These are phyloP conservation scores for Pecten maximus DNA, from an alignment of 2,888 invertebrate species.

Conservation along the genomic window DNA sequence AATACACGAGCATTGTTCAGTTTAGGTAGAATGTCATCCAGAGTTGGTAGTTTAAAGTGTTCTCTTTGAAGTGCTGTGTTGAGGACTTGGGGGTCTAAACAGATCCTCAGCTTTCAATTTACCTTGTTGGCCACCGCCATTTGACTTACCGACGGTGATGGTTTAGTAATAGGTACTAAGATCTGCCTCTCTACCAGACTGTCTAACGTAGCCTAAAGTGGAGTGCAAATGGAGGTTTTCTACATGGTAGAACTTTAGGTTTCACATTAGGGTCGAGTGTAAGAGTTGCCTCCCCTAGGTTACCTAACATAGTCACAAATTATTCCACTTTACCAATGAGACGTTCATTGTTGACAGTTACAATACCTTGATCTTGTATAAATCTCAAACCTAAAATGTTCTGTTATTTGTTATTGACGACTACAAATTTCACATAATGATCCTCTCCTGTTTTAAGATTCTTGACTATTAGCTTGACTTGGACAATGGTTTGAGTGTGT, in stretches of 20 bases:
- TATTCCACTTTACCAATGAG: no score
- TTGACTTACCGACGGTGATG: constrained; percentile 55
- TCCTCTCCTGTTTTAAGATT: constrained; percentile 37
- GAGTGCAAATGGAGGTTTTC: constrained; percentile 41
- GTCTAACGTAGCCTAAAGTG: constrained; percentile 43
- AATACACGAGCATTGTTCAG: constrained; percentile 54
- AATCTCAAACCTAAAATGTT: no score
- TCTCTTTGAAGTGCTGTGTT: constrained; percentile 57
- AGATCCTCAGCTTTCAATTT: constrained; percentile 53
- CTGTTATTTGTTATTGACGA: no score
- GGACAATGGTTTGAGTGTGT: constrained; percentile 19
- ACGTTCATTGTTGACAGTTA: no score
- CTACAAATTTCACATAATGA: no score
- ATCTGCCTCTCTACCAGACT: constrained; percentile 22
- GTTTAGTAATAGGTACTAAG: constrained; percentile 44
- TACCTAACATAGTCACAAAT: not conserved
- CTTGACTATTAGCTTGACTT: constrained; percentile 7
- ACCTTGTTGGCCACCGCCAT: constrained; percentile 50
- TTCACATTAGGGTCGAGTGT: constrained; percentile 35
- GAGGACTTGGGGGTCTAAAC: constrained; percentile 61
- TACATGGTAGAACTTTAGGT: constrained; percentile 42
- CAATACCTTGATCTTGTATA: no score
- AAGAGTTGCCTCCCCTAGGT: constrained; percentile 42
- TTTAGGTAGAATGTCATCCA: constrained; percentile 62
- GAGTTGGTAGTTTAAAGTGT: constrained; percentile 53